These are phyloP conservation scores for Cyrtodaria siliqua DNA, from an alignment of 2,888 invertebrate genomes.

Conservation along the genomic window DNA sequence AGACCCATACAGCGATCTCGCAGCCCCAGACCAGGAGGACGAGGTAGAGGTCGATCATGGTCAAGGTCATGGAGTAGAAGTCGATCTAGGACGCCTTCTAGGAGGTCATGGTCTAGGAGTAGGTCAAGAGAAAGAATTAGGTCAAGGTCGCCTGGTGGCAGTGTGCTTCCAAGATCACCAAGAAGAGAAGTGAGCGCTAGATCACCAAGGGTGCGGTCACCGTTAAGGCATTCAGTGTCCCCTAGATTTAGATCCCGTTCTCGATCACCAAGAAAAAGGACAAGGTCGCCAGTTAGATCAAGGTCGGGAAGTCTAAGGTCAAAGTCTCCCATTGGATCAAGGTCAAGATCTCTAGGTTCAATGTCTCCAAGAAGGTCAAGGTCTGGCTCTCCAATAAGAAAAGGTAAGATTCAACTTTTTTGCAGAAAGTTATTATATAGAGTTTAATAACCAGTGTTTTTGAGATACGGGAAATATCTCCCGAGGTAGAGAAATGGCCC, in stretches of 20 bases:
- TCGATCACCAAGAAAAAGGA: conserved; percentile 68
- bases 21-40: conserved; percentile 82
- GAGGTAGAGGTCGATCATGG: conserved; percentile 59
- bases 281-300: conserved; percentile 60
- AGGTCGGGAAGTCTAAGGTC: conserved; percentile 47
- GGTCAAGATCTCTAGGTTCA: conserved; percentile 10
- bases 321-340: conserved; percentile 28
- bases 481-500: too few species aligned
- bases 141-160: conserved; percentile 63
- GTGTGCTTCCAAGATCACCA: conserved; percentile 61
- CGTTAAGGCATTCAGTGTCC: conserved; percentile 51
- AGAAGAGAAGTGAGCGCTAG: conserved; percentile 60
- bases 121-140: too few species aligned
- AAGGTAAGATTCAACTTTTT: conserved; percentile 37
- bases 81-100: conserved; percentile 62
- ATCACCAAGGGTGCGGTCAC: conserved; percentile 63
- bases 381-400: conserved; percentile 56
- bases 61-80: conserved; percentile 67
- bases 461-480: too few species aligned
- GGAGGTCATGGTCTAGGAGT: conserved; percentile 48
- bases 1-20: conserved; percentile 70
- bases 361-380: conserved; percentile 59
- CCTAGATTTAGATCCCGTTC: conserved; percentile 70
- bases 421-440: neutral
- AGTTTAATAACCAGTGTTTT: too few species aligned